A percentile compares a stretch with the other conserved stretches of the same genome.
phyloP scores from a whole-genome alignment of 1,140 invertebrate species.

The Monochamus saltuarius region DNA sequence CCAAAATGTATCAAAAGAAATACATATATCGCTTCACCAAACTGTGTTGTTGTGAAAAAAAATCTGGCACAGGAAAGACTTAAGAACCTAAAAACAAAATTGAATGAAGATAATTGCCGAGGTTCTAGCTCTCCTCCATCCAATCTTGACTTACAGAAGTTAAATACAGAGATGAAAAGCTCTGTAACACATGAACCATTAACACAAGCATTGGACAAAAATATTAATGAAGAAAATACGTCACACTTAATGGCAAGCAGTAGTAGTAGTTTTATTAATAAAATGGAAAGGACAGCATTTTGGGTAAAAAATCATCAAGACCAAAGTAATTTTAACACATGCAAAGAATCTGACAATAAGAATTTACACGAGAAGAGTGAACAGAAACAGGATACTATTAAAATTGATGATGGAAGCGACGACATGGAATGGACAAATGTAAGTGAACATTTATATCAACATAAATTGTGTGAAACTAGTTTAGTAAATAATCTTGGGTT shows the following conservation, averaged over 20 bases:
- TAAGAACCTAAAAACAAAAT: background rate
- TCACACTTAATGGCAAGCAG: background rate
- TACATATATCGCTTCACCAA: background rate
- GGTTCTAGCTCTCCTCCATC: background rate
- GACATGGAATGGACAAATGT: constrained; percentile 21
- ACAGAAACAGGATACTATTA: background rate
- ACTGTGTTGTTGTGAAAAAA: background rate
- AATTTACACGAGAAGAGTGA: background rate
- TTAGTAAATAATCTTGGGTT: background rate
- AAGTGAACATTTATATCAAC: background rate
- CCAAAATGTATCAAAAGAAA: background rate
- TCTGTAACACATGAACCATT: background rate
- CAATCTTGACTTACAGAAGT: background rate
- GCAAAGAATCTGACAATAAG: background rate
- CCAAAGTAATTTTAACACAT: background rate
- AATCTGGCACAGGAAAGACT: no score
- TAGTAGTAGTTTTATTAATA: background rate
- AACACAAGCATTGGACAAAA: background rate
- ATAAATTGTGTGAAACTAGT: background rate
- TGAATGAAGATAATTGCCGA: background rate
- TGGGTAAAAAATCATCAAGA: constrained; percentile 7
- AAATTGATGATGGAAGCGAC: background rate
- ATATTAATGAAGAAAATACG: background rate
- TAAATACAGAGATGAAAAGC: background rate
- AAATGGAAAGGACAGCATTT: constrained; percentile 10